A percentile compares a stretch with the other conserved stretches of the same genome.
Evolutionary conservation across 2,113 vertebrate species (phyloP).

Genomic region (Himantopus leucocephalus): DNA sequence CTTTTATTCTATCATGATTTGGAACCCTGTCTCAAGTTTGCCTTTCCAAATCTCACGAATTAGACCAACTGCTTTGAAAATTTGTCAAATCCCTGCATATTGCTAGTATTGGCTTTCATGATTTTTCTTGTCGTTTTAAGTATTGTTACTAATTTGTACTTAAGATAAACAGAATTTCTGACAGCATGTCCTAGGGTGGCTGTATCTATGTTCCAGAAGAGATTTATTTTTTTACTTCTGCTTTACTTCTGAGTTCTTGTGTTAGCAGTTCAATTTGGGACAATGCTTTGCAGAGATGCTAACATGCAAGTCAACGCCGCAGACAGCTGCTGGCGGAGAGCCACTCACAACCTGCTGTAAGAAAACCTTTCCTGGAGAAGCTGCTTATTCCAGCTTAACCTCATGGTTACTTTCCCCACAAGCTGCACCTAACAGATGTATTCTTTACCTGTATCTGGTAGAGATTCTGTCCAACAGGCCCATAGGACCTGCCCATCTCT

Average conservation of each 20-base stretch:
- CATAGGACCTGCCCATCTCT: background rate
- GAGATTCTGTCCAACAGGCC: background rate
- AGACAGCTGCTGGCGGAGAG: background rate
- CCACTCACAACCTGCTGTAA: background rate
- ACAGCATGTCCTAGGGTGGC: background rate
- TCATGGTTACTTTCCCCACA: background rate
- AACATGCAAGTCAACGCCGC: background rate
- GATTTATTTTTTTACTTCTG: background rate
- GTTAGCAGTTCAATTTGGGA: background rate
- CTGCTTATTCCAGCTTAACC: background rate
- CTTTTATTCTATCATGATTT: background rate
- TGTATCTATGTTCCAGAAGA: background rate
- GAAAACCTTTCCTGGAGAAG: background rate
- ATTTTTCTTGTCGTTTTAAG: background rate
- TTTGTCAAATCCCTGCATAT: background rate
- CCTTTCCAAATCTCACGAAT: background rate
- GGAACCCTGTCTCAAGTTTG: background rate
- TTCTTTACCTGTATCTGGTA: background rate
- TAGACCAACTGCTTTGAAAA: background rate
- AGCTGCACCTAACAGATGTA: background rate
- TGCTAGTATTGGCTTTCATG: background rate
- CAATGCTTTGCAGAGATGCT: background rate
- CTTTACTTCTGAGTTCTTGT: background rate
- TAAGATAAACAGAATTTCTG: background rate
- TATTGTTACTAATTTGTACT: background rate